phyloP scores from a whole-genome alignment of 2,797 vertebrate genomes.

The Brotula barbata region DNA sequence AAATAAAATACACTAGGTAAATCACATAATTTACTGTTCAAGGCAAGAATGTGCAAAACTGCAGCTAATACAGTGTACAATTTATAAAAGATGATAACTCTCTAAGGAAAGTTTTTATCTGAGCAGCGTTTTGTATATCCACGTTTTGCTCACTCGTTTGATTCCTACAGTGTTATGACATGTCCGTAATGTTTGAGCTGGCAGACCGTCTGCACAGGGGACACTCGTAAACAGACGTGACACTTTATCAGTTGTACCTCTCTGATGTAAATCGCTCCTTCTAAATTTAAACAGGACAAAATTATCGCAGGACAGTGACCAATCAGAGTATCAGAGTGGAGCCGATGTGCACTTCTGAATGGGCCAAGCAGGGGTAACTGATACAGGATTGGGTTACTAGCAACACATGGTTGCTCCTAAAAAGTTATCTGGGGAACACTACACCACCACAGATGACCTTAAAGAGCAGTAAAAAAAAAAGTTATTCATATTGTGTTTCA shows the following conservation, averaged over 20 bases:
- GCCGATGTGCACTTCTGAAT: constrained; percentile 8
- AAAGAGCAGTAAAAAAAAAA: too few species aligned
- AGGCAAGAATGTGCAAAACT: too few species aligned
- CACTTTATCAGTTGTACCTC: constrained; percentile 5
- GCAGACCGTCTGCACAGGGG: not conserved
- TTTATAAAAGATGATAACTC: not conserved
- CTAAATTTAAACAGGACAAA: constrained; percentile 53
- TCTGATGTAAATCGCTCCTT: constrained; percentile 35
- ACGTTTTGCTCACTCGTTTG: too few species aligned
- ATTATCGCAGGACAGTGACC: constrained; percentile 28
- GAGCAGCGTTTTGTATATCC: too few species aligned
- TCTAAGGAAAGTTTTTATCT: not conserved
- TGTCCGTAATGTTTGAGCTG: not conserved
- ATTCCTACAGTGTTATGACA: not conserved
- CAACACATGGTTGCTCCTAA: constrained; percentile 10
- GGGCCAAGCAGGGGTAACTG: constrained; percentile 31
- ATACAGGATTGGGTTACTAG: constrained; percentile 25
- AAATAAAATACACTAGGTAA: too few species aligned
- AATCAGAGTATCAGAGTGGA: constrained; percentile 35
- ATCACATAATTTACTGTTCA: too few species aligned
- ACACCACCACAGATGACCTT: constrained; percentile 2
- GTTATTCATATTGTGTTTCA: too few species aligned
- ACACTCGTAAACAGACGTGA: constrained; percentile 7
- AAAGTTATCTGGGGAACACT: constrained; percentile 29
- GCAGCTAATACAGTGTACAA: too few species aligned